Base-by-base conservation (phyloP, 2,888 invertebrate genomes). In the Matsumyia berberina region DNA sequence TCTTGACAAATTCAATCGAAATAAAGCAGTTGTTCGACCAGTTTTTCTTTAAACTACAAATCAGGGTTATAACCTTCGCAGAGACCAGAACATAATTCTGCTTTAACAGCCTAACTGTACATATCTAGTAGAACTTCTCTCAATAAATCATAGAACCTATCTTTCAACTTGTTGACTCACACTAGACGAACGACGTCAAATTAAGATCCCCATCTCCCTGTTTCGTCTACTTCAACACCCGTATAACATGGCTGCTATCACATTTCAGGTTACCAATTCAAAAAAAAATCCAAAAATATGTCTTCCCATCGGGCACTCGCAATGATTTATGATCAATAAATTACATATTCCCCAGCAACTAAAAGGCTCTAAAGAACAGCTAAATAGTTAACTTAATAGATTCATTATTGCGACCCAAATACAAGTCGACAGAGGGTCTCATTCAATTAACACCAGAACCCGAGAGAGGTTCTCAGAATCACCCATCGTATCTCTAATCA, bases 381-480 rank as follows among this genome's bases (percentile, higher is more conserved):
- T 62, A 24, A 62, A 44, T 31, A 29, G 15, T 29, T 15, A 24
- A 39, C 35, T 64, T 44, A 74, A 66, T 66, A 35, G 64, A 57
- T 74, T 66, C 74, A 64, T 74, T 74, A 37, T 31, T 57, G 2
- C 46, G 74, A 64, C 74, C 74, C 29, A 66, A 49, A 74, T 74
- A 12, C 73, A 24, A 35, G 37, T 19, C 51, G 51, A 62, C 60
- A 35, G 42, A 29, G 15, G 24, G 11, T 55, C 29, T 24, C 37
- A 35, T 57, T 49, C 53, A 74, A 66, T 74, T 57, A 74, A 74
- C 74, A 74, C 64, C 46, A 17, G n/a, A 31, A 33, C 49, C 49
- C 15, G 5, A 5, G n/a, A 33, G 8, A 11, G 24, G 9, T 12
- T 53, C 39, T 42, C 53, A n/a, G 15, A 42, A 5, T 39, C 9